A percentile compares a stretch with the other conserved stretches of the same genome.
Evolutionary conservation across 2,797 vertebrate genomes (phyloP).

Genomic region (Champsocephalus esox): DNA sequence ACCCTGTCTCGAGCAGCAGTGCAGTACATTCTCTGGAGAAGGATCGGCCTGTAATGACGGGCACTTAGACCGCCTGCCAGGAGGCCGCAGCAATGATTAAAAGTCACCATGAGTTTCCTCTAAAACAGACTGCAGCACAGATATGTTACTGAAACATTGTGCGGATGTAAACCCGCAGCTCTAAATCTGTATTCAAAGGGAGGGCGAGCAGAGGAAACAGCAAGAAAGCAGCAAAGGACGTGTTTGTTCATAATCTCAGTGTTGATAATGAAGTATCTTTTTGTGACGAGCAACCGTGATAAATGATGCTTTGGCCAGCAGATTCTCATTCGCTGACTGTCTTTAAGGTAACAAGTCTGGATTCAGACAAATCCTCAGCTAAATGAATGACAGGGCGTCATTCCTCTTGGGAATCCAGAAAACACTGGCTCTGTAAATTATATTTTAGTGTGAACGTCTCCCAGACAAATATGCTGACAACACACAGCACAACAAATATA

Average conservation of each 20-base stretch:
- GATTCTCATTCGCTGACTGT: constrained; percentile 47
- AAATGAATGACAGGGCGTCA: constrained; percentile 47
- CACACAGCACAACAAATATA: constrained; percentile 51
- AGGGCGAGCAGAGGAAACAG: constrained; percentile 15
- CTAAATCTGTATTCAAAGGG: constrained; percentile 22
- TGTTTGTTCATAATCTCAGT: constrained; percentile 43
- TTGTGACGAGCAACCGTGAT: constrained; percentile 31
- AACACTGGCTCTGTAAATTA: constrained; percentile 67
- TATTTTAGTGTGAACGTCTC: constrained; percentile 51
- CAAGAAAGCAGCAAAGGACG: constrained; percentile 27
- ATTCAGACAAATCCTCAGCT: constrained; percentile 70
- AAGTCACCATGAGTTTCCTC: constrained; percentile 61
- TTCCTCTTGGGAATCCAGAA: constrained; percentile 54
- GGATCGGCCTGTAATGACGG: constrained; percentile 70
- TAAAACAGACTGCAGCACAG: constrained; percentile 43
- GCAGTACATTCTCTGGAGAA: constrained; percentile 66
- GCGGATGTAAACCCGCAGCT: constrained; percentile 21
- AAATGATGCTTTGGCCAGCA: constrained; percentile 33
- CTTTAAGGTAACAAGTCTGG: constrained; percentile 67
- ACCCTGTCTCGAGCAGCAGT: constrained; percentile 47
- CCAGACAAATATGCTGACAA: constrained; percentile 75
- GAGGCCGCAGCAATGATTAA: constrained; percentile 68
- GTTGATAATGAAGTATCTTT: constrained; percentile 46
- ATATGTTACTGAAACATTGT: constrained; percentile 24
- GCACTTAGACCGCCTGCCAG: constrained; percentile 73